phyloP scores from a whole-genome alignment of 2,888 invertebrate genomes.

The Operophtera brumata region DNA sequence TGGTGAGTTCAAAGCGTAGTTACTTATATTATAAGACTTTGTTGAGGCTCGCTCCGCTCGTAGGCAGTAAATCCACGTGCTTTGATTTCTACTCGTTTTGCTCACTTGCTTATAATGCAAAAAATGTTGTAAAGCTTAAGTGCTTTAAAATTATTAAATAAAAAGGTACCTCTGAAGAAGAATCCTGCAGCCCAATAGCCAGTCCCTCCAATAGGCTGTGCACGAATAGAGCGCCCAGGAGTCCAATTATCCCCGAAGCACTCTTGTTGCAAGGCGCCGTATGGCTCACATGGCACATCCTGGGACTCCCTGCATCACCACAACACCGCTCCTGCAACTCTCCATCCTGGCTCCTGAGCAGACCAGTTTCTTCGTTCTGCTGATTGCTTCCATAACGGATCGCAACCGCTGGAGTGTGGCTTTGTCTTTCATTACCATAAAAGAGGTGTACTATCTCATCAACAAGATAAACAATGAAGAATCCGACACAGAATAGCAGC shows the following conservation, averaged over 20 bases:
- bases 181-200: slow-evolving; percentile 88
- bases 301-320: slow-evolving; percentile 60
- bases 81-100: too few species aligned
- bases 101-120: too few species aligned
- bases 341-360: slow-evolving; percentile 51
- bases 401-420: slow-evolving; percentile 25
- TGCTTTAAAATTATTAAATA: too few species aligned
- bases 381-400: slow-evolving; percentile 42
- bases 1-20: too few species aligned
- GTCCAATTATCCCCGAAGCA: slow-evolving; percentile 83
- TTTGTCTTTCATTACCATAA: slow-evolving; percentile 62
- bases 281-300: slow-evolving; percentile 84
- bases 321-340: slow-evolving; percentile 58
- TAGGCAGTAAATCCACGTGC: too few species aligned
- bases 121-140: too few species aligned
- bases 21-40: too few species aligned
- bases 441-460: slow-evolving; percentile 87
- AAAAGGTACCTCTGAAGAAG: slow-evolving; percentile 78
- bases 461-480: slow-evolving; percentile 85
- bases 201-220: slow-evolving; percentile 91
- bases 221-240: slow-evolving; percentile 86
- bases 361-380: slow-evolving; percentile 47
- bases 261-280: slow-evolving; percentile 83
- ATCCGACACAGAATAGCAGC: slow-evolving; percentile 84
- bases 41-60: too few species aligned